These are phyloP conservation scores for Coendou prehensilis DNA, from an alignment of 2,797 vertebrate genomes.

Conservation along the genomic window DNA sequence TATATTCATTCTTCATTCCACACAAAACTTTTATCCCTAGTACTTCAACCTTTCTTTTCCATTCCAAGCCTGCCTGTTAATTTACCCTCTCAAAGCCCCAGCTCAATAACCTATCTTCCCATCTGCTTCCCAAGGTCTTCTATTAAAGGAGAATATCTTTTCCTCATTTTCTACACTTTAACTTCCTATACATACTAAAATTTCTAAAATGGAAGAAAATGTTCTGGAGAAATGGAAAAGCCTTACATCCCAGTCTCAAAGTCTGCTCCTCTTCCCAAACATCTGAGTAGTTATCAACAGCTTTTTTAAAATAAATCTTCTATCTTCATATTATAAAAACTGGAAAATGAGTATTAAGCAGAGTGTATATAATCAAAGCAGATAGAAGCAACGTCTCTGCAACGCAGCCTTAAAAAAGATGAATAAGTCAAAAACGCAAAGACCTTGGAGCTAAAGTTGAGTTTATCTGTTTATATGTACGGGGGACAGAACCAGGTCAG, in stretches of 20 bases:
- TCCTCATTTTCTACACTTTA: background rate
- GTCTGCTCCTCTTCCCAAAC: background rate
- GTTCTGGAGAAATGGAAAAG: background rate
- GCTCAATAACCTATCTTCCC: background rate
- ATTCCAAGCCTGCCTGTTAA: background rate
- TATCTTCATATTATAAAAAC: background rate
- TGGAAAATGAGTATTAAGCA: background rate
- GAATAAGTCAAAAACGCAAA: constrained; percentile 51
- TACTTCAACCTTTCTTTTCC: background rate
- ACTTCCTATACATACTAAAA: background rate
- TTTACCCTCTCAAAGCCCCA: background rate
- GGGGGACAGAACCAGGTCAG: constrained; percentile 68
- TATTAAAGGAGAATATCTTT: background rate
- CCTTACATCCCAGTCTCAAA: background rate
- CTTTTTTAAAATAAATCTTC: constrained; percentile 30
- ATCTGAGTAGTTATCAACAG: background rate
- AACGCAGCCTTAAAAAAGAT: background rate
- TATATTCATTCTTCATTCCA: background rate
- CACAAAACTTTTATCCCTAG: background rate
- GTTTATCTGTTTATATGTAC: constrained; percentile 37
- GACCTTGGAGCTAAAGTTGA: constrained; percentile 44
- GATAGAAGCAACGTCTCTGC: background rate
- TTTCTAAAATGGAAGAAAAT: background rate
- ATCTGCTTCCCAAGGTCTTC: background rate
- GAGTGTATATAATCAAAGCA: constrained; percentile 10